Base-by-base conservation (phyloP, 2,797 vertebrate genomes). In the Sitta carolinensis region DNA sequence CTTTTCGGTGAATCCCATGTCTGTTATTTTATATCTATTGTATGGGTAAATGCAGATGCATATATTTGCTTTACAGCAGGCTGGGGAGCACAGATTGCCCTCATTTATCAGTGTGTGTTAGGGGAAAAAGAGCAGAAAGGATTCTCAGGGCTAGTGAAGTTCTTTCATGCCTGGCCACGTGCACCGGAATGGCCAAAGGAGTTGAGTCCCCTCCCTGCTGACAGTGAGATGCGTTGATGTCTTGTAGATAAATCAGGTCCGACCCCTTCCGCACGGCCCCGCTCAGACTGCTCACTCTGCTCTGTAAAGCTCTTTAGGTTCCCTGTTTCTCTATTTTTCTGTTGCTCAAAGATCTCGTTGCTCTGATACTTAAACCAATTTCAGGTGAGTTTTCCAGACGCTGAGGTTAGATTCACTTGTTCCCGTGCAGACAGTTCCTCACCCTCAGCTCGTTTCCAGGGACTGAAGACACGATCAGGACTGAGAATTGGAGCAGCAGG, bases 131-230 rank as follows among this genome's bases (percentile, higher is more conserved):
- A 54, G 9, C 32, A 72, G 48, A 42, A 59, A 25, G 19, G 13
- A 66, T 66, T n/a, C 66, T 59, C 16, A 20, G 16, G 26, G 64
- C 50, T 38, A 3, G 19, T 16, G 52, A 27, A 25, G 13, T 4
- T 20, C 12, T 62, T 4, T 62, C 8, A 2, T 10, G 32, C 3
- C 17, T 8, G 3, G 11, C 27, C 38, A 18, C 2, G 2, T 40
- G 29, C 54, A 8, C 42, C 45, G 68, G 26, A 23, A 64, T 11
- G 25, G 10, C 27, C 63, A 17, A 23, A 85, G 54, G 19, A 40
- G 43, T 2, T 40, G 77, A 50, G 52, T 21, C 13, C 23, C 67
- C 8, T 40, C 21, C 32, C 40, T 51, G 30, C 11, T 22, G 2
- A 6, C 13, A 17, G 4, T 9, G 64, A 54, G 45, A 32, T 9